phyloP scores from a whole-genome alignment of 2,888 invertebrate genomes.

The Cinara cedri region DNA sequence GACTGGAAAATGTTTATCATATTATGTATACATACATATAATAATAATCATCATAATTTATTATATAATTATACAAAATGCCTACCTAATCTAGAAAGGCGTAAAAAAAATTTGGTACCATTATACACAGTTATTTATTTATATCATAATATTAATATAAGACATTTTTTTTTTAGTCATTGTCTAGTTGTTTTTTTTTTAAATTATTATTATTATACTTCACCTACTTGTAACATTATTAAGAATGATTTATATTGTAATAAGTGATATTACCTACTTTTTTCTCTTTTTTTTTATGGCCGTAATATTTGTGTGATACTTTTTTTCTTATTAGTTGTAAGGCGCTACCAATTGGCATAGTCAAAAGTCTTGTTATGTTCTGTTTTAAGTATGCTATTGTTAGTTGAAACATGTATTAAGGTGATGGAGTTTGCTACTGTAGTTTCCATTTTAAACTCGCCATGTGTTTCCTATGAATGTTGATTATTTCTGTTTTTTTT shows the following conservation, averaged over 20 bases:
- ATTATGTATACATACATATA: conserved; percentile 2
- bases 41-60: neutral
- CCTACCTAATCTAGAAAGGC: too few relatives aligned
- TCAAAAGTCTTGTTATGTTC: conserved; percentile 10
- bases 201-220: neutral
- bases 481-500: neutral
- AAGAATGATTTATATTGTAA: neutral
- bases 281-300: neutral
- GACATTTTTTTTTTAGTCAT: neutral
- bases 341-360: neutral
- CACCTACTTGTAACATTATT: neutral
- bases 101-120: too few relatives aligned
- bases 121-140: too few relatives aligned
- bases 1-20: conserved; percentile 35
- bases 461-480: conserved; percentile 4
- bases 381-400: conserved; percentile 6
- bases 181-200: too few relatives aligned
- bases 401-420: too few relatives aligned
- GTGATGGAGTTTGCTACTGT: too few relatives aligned
- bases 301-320: too few relatives aligned
- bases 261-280: conserved; percentile 8
- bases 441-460: neutral
- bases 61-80: neutral
- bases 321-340: neutral
- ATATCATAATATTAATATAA: neutral